Conservation (phyloP, 2,888 invertebrate genomes). For the Podabrus alpinus region DNA sequence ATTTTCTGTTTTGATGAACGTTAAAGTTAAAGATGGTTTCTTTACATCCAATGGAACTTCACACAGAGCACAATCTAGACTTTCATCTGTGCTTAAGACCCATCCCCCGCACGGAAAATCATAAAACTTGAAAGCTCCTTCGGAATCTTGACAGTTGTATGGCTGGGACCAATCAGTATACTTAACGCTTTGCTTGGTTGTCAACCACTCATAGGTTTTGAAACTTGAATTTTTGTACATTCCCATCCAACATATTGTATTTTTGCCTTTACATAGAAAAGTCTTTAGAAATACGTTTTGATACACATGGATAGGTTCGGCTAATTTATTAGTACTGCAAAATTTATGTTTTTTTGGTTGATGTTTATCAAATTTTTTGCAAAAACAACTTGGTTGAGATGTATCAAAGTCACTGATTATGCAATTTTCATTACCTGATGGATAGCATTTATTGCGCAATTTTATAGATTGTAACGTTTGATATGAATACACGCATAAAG, state of each 20-base stretch:
- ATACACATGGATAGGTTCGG: conserved; percentile 7
- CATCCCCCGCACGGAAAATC: conserved; percentile 1
- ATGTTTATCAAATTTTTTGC: neutral
- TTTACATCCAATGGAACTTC: conserved; percentile 3
- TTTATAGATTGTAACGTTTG: neutral
- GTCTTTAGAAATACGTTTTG: conserved; percentile 5
- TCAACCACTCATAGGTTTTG: neutral
- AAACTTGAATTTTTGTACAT: neutral
- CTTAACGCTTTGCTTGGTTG: neutral
- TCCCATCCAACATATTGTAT: conserved; percentile 19
- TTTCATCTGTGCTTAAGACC: neutral
- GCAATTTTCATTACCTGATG: neutral
- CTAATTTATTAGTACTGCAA: conserved; percentile 15
- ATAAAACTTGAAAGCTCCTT: conserved; percentile 11
- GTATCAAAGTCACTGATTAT: conserved; percentile 2
- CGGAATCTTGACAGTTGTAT: neutral
- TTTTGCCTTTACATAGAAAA: neutral
- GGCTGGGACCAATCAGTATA: conserved; percentile 7
- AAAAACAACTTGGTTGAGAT: conserved; percentile 5
- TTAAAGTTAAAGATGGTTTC: neutral
- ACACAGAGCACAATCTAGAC: conserved; percentile 14
- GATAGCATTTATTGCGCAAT: neutral
- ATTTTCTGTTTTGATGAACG: neutral
- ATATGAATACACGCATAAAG: conserved; percentile 16
- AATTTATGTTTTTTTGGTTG: neutral